Percentiles rank a stretch among this genome's conserved stretches.
phyloP scores from a whole-genome alignment of 2,113 vertebrate species.

The Cebus imitator region DNA sequence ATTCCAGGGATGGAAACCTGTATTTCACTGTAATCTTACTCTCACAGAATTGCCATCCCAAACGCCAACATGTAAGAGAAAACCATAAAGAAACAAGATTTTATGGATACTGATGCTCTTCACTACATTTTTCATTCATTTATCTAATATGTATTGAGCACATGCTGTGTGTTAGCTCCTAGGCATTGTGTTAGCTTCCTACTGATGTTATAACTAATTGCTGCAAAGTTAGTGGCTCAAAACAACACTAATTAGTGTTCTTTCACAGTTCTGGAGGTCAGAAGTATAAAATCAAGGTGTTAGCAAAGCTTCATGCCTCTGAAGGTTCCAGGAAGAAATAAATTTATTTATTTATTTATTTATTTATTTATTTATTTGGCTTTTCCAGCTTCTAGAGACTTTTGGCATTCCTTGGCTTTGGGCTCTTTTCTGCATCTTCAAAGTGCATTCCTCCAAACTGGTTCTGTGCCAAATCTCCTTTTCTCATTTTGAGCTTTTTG shows the following conservation, averaged over 20 bases:
- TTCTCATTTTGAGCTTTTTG: background rate
- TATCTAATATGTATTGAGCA: background rate
- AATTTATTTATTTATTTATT: background rate
- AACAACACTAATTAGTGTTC: background rate
- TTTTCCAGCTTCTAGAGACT: background rate
- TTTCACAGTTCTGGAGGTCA: background rate
- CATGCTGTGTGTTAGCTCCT: background rate
- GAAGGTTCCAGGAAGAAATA: background rate
- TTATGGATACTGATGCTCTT: background rate
- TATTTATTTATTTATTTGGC: background rate
- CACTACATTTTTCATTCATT: background rate
- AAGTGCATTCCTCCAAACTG: background rate
- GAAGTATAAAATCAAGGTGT: background rate
- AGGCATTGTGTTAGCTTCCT: background rate
- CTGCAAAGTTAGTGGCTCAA: background rate
- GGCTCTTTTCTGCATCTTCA: accelerated
- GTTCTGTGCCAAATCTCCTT: background rate
- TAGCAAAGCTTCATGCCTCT: background rate
- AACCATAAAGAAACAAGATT: background rate
- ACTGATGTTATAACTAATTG: background rate
- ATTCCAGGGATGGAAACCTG: background rate
- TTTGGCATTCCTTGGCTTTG: background rate
- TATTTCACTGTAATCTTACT: background rate
- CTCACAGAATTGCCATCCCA: background rate
- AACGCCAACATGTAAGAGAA: background rate